Base-by-base conservation (phyloP, 2,888 invertebrate species). In the Lepidochrysops patricia region DNA sequence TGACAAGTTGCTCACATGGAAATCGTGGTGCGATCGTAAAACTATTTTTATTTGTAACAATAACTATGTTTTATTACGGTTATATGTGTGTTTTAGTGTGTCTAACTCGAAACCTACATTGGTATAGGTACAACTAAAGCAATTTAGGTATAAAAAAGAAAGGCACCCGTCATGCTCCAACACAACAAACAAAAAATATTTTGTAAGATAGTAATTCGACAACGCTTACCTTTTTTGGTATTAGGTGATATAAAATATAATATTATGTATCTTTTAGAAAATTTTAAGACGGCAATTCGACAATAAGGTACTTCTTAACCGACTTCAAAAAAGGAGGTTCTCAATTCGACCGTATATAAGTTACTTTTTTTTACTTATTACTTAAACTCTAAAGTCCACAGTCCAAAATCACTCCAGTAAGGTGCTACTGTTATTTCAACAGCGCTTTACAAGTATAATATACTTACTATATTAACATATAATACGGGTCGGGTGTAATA, bases 381-480 rank as follows among this genome's bases (percentile, higher is more conserved):
- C 15, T 43, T 0, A 43, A 43, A 9, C 19, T 37, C 13, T 2
- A 43, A 43, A 43, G 43, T 43, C 19, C 23, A 43, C 4, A 43
- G 43, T 43, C 43, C 43, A 19, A 9, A 23, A 0, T 7, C 3
- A 4, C 1, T 43, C 37, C 13, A 37, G 15, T 37, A 19, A 37
- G 37, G 13, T 7, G 7, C 37, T 43, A 23, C 19, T 19, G 43
- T 57, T 57, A 60, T 61, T 48, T 60, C 60, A 62, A 59, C 25
- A 37, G 37, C 57, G 57, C 67, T 75, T 73, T 67, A 66, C 72
- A 72, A 71, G 70, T 70, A 65, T 70, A 71, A 70, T 69, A 59
- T 58, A 58, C 49, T 61, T 15, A 15, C 12, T 1, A 9, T n/a
- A 72, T 74, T 72, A 67, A 48, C 72, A 74, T 72, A 72, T 71